Evolutionary conservation across 2,113 vertebrate genomes (phyloP), one percentile per base, ranked within the genome.

Genomic region (Vulpes ferrilata): DNA sequence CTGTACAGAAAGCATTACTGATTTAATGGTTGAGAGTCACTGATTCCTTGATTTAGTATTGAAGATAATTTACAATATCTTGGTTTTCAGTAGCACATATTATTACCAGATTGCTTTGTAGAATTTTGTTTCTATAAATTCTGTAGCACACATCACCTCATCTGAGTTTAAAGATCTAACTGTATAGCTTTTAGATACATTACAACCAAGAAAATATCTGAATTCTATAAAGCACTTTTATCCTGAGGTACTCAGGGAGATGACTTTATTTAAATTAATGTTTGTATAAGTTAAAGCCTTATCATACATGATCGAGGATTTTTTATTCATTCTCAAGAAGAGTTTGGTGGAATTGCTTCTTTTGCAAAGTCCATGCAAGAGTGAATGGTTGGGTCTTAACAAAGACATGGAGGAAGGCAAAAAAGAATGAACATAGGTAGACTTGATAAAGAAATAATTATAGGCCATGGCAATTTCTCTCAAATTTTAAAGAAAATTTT

Each of bases 201-300:
- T 78, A 69, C 30, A 82, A 8, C 60, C 25, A 55, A 38, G 23
- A 85, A 86, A 35, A 53, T 53, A 76, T 32, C 92, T 93, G 84
- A 91, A 94, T 96, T 96, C 6, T 86, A 64, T 88, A 62, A 96
- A 74, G 11, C 13, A 35, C 20, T 25, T 92, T 93, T 95, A 59
- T 74, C 27, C 27, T 71, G n/a, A 86, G 55, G 80, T 76, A 1
- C 32, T 93, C 25, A 51, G 19, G 48, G n/a, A 94, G 5, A 11
- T 83, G 88, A 55, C 32, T n/a, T 83, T 93, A 51, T 85, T 97
- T 92, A 87, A 81, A 82, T 87, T 60, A 78, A 78, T 71, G 9
- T 59, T 88, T 67, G 19, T 84, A 11, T 97, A 65, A 76, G 92
- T 80, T 32, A 15, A 88, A 20, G 10, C 25, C 43, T 88, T 94